Conservation (phyloP, 2,888 invertebrate species). For the Zeuzera pyrina region DNA sequence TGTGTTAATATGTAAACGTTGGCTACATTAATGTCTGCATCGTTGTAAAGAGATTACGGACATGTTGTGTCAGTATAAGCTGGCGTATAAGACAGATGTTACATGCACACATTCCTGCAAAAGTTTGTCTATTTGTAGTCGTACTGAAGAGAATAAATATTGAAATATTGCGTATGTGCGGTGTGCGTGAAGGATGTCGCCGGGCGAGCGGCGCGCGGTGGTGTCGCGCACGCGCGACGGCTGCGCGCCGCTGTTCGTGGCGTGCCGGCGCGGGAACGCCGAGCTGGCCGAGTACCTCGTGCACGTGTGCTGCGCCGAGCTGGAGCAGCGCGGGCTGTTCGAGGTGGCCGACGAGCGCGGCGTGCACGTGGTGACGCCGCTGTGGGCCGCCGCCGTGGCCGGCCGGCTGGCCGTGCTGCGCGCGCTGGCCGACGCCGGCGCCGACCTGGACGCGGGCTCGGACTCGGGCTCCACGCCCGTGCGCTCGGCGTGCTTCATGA, state of each 20-base stretch:
- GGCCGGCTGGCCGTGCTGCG: conserved; percentile 85
- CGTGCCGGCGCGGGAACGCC: conserved; percentile 83
- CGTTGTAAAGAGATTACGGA: too few relatives aligned
- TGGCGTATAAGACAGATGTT: too few relatives aligned
- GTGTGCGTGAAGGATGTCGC: conserved; percentile 56
- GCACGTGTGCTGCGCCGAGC: conserved; percentile 84
- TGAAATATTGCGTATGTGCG: background rate
- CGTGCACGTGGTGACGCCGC: conserved; percentile 87
- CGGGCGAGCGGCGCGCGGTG: conserved; percentile 76
- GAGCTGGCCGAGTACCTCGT: conserved; percentile 91
- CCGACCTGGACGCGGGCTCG: conserved; percentile 88
- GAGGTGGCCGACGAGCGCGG: conserved; percentile 88
- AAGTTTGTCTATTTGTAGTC: too few relatives aligned
- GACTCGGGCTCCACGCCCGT: conserved; percentile 93
- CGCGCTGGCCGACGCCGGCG: conserved; percentile 84
- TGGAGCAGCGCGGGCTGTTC: conserved; percentile 89
- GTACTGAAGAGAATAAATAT: background rate
- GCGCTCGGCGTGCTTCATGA: conserved; percentile 94
- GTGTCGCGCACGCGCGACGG: conserved; percentile 80
- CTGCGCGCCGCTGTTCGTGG: conserved; percentile 87
- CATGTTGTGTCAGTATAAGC: too few relatives aligned
- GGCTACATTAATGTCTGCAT: too few relatives aligned
- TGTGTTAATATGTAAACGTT: too few relatives aligned
- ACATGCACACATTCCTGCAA: too few relatives aligned
- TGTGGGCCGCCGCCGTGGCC: conserved; percentile 94